A percentile compares a stretch with the other conserved stretches of the same genome.
Conservation (phyloP, 2,113 vertebrate genomes). For the Orycteropus afer region DNA sequence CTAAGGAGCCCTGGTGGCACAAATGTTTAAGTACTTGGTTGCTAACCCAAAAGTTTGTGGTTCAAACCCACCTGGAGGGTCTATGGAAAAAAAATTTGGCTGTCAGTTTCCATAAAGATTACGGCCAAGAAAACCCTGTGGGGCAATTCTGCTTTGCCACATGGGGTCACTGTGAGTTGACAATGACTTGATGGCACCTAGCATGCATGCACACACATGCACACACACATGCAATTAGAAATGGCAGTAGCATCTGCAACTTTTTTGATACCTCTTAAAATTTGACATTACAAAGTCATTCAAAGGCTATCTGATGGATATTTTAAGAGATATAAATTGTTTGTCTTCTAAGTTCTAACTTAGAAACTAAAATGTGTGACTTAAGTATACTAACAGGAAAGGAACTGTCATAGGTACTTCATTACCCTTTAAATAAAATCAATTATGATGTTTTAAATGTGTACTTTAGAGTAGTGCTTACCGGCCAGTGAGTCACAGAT, state of each 20-base stretch:
- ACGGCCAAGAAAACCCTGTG: not conserved
- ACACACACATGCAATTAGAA: not conserved
- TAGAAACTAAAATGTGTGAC: conserved; percentile 4
- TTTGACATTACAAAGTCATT: not conserved
- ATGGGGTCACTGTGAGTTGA: not conserved
- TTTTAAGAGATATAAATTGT: not conserved
- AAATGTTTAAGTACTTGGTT: not conserved
- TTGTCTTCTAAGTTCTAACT: not conserved
- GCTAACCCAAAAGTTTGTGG: not conserved
- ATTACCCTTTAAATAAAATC: not conserved
- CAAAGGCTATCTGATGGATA: not conserved
- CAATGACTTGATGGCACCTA: not conserved
- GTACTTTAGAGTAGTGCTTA: not conserved
- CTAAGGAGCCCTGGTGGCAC: not conserved
- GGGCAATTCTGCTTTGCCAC: not conserved
- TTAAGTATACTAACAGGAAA: conserved; percentile 29
- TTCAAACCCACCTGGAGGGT: not conserved
- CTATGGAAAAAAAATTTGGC: not conserved
- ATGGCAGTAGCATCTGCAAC: not conserved
- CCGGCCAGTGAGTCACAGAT: not conserved
- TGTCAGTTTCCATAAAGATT: not conserved
- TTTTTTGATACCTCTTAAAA: not conserved
- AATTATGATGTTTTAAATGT: not conserved
- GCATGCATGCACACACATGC: not conserved
- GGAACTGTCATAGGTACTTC: not conserved